Percentiles rank a stretch among this genome's conserved stretches.
Conservation (phyloP, 1,140 invertebrate genomes). For the Anoplophora glabripennis region DNA sequence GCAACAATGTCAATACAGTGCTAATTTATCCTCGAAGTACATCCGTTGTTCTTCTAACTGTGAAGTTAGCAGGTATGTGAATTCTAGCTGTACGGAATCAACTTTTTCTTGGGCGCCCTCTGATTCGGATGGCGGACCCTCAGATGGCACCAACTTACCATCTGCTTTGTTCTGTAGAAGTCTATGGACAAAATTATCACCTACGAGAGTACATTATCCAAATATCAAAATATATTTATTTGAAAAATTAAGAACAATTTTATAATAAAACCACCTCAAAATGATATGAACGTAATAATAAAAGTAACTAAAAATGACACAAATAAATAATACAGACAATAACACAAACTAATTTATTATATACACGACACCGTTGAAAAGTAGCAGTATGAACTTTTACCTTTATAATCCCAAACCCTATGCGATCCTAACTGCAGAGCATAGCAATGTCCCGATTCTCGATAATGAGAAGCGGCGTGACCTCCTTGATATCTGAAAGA, state of each 20-base stretch:
- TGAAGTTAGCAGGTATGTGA: conserved; percentile 94
- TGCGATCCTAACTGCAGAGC: conserved; percentile 94
- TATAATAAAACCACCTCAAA: too few relatives aligned
- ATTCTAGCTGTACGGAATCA: conserved; percentile 91
- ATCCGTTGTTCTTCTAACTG: conserved; percentile 92
- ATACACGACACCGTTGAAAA: background rate
- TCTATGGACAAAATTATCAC: conserved; percentile 93
- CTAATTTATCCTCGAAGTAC: conserved; percentile 87
- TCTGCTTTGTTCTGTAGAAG: conserved; percentile 95
- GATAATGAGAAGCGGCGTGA: conserved; percentile 83
- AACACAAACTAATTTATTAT: background rate
- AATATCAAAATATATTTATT: too few relatives aligned
- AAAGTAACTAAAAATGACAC: too few relatives aligned
- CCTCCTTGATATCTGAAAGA: conserved; percentile 46
- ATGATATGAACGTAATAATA: too few relatives aligned
- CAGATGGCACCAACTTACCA: conserved; percentile 89
- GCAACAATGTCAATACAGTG: conserved; percentile 54
- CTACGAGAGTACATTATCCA: too few relatives aligned
- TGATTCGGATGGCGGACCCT: conserved; percentile 56
- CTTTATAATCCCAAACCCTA: conserved; percentile 97
- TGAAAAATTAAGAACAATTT: too few relatives aligned
- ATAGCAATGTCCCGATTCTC: conserved; percentile 94
- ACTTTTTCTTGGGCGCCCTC: conserved; percentile 78
- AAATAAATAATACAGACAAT: background rate
- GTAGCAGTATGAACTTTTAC: conserved; percentile 37